Conservation (phyloP, 2,113 vertebrate species). For the Ammodytes marinus region DNA sequence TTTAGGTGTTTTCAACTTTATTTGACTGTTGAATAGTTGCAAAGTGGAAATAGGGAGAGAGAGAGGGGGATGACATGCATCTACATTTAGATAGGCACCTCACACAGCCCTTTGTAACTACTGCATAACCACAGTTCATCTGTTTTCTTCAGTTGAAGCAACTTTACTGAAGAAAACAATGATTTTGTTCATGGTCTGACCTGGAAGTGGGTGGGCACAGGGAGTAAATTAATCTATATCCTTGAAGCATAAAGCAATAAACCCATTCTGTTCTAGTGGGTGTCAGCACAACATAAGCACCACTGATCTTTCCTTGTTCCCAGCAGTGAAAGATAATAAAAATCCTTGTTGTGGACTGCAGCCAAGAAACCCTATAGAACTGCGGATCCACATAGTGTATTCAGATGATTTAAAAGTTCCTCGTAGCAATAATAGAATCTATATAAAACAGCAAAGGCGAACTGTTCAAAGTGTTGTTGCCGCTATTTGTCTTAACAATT, state of each 20-base stretch:
- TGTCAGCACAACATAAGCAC: conserved; percentile 42
- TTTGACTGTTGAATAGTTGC: too few relatives aligned
- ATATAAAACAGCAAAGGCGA: background rate
- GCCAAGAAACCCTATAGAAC: conserved; percentile 21
- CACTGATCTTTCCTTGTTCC: conserved; percentile 11
- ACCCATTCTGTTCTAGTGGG: conserved; percentile 21
- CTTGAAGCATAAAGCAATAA: conserved; percentile 41
- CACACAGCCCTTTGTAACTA: background rate
- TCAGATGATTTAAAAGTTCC: conserved; percentile 21
- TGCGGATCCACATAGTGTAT: conserved; percentile 10
- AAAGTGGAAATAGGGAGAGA: too few relatives aligned
- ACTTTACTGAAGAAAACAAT: conserved; percentile 14
- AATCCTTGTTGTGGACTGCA: conserved; percentile 22
- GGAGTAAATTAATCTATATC: conserved; percentile 43
- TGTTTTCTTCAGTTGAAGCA: background rate
- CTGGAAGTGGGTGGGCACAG: background rate
- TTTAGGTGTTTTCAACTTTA: too few relatives aligned
- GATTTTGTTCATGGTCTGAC: background rate
- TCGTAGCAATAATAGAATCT: background rate
- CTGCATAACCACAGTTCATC: background rate
- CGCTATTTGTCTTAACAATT: conserved; percentile 4
- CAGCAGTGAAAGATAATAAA: conserved; percentile 33
- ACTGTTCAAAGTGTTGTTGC: conserved; percentile 17
- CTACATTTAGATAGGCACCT: background rate
- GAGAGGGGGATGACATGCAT: background rate